phyloP scores from a whole-genome alignment of 64 coral and sea anemone genomes.

The Montipora efflorescens region DNA sequence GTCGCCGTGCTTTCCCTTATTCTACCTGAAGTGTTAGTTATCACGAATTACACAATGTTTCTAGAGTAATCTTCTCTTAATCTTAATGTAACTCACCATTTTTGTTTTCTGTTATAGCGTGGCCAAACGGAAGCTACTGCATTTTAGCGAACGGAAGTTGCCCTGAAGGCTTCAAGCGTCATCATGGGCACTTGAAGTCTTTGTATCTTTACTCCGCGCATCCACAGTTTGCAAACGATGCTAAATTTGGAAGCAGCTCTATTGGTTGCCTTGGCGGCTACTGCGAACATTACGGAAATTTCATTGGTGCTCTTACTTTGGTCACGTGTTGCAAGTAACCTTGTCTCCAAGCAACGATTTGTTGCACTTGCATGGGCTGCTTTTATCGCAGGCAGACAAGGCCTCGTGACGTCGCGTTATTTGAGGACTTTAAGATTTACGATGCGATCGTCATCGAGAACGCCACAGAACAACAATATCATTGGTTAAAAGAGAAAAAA shows the following conservation, averaged over 20 bases:
- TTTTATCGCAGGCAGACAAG: neutral
- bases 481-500: too few relatives aligned
- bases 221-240: constrained; percentile 36
- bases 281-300: constrained; percentile 83
- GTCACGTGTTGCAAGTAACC: constrained; percentile 85
- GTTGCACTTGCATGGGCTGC: too few relatives aligned
- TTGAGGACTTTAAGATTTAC: too few relatives aligned
- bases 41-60: neutral
- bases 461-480: too few relatives aligned
- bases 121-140: constrained; percentile 79
- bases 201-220: constrained; percentile 69
- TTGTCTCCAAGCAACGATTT: neutral
- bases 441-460: too few relatives aligned
- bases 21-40: too few relatives aligned
- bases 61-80: too few relatives aligned
- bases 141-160: constrained; percentile 82
- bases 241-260: constrained; percentile 83
- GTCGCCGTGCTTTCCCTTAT: too few relatives aligned
- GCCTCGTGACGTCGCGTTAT: too few relatives aligned
- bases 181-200: constrained; percentile 63
- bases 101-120: constrained; percentile 31
- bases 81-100: neutral
- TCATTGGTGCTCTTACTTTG: constrained; percentile 81
- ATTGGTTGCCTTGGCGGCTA: constrained; percentile 87
- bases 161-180: constrained; percentile 67